These are phyloP conservation scores for Drosophila orena DNA, from an alignment of 1,140 invertebrate genomes.

Conservation along the genomic window DNA sequence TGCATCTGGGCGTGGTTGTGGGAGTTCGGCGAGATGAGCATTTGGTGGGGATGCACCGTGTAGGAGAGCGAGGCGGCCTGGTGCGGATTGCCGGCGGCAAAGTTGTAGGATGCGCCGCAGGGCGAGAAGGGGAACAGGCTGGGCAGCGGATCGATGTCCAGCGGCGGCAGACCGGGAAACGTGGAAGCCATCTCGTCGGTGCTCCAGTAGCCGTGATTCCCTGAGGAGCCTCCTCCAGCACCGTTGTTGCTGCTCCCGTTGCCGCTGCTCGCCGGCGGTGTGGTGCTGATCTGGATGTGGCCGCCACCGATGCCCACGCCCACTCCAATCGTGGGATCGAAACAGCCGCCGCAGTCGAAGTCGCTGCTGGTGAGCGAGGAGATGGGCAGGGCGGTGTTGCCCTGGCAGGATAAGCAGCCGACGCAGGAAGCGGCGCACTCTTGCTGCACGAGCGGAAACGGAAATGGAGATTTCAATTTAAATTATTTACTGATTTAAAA, in stretches of 20 bases:
- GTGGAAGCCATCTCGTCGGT: conserved; percentile 91
- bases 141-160: conserved; percentile 91
- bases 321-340: conserved; percentile 78
- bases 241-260: conserved; percentile 40
- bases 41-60: conserved; percentile 86
- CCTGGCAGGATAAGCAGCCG: conserved; percentile 83
- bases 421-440: conserved; percentile 84
- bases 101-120: conserved; percentile 88
- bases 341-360: conserved; percentile 84
- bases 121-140: conserved; percentile 91
- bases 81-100: conserved; percentile 84
- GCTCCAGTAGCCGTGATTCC: conserved; percentile 86
- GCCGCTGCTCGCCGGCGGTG: conserved; percentile 55
- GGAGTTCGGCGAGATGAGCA: conserved; percentile 82
- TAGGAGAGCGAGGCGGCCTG: conserved; percentile 86
- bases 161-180: conserved; percentile 89
- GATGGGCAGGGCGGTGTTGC: conserved; percentile 78
- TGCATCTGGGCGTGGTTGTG: conserved; percentile 49
- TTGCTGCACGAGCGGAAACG: conserved; percentile 60
- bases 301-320: conserved; percentile 51
- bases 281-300: conserved; percentile 64
- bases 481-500: too few relatives aligned
- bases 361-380: conserved; percentile 79
- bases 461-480: conserved; percentile 1
- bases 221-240: conserved; percentile 9